These are phyloP conservation scores for Bedellia somnulentella DNA, from an alignment of 2,888 invertebrate genomes.

Conservation along the genomic window DNA sequence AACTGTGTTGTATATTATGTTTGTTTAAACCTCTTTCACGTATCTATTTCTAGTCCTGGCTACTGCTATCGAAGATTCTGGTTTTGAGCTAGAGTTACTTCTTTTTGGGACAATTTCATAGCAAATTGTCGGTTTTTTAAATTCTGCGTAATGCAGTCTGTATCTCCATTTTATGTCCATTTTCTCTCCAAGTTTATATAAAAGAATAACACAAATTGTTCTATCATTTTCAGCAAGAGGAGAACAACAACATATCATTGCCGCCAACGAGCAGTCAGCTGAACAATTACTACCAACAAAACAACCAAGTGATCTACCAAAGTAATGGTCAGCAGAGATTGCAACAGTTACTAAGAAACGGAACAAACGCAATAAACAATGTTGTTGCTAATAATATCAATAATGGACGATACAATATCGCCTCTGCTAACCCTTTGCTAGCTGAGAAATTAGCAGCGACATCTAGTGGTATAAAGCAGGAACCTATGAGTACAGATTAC, in stretches of 20 bases:
- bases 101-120: too few relatives aligned
- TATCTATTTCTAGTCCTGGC: too few relatives aligned
- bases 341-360: constrained; percentile 43
- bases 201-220: too few relatives aligned
- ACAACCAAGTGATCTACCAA: constrained; percentile 31
- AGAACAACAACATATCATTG: constrained; percentile 53
- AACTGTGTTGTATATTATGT: too few relatives aligned
- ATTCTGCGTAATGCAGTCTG: too few relatives aligned
- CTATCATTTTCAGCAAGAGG: constrained; percentile 50
- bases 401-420: constrained; percentile 74
- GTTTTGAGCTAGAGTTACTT: too few relatives aligned
- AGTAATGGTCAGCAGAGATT: constrained; percentile 46
- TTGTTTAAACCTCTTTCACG: too few relatives aligned
- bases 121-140: too few relatives aligned
- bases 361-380: constrained; percentile 51
- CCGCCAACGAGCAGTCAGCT: constrained; percentile 41
- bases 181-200: too few relatives aligned
- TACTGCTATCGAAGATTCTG: too few relatives aligned
- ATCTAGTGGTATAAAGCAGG: constrained; percentile 63
- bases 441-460: constrained; percentile 84
- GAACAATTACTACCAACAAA: constrained; percentile 44
- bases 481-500: constrained; percentile 52
- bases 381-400: constrained; percentile 47
- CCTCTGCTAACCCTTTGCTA: constrained; percentile 82
- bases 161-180: too few relatives aligned